phyloP scores from a whole-genome alignment of 2,113 vertebrate species.

The Osmerus eperlanus region DNA sequence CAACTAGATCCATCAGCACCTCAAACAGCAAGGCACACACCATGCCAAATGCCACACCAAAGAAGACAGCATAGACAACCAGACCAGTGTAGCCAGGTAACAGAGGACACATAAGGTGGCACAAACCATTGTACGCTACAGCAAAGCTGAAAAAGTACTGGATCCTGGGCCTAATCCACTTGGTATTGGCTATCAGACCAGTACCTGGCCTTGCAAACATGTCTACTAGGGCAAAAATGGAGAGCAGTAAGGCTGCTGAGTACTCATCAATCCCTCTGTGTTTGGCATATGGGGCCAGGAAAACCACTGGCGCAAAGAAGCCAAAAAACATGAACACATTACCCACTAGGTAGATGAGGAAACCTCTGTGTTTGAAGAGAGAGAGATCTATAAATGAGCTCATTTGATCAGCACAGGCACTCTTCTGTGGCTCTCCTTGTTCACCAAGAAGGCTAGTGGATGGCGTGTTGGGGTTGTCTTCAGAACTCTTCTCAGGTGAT shows the following conservation, averaged over 20 bases:
- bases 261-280: constrained; percentile 75
- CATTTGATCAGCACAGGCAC: constrained; percentile 55
- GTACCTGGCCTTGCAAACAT: constrained; percentile 73
- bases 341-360: constrained; percentile 79
- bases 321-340: constrained; percentile 81
- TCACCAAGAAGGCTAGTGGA: not conserved
- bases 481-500: constrained; percentile 9
- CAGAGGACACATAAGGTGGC: constrained; percentile 78
- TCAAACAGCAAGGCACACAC: constrained; percentile 79
- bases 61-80: constrained; percentile 67
- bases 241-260: constrained; percentile 76
- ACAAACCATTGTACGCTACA: constrained; percentile 70
- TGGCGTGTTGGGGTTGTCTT: not conserved
- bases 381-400: constrained; percentile 75
- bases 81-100: constrained; percentile 67
- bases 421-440: constrained; percentile 35
- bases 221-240: constrained; percentile 73
- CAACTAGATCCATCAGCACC: constrained; percentile 78
- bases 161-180: constrained; percentile 73
- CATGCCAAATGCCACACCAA: constrained; percentile 75
- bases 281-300: constrained; percentile 80
- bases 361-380: constrained; percentile 81
- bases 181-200: constrained; percentile 74
- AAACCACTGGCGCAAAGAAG: constrained; percentile 80
- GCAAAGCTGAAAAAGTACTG: constrained; percentile 80